Base-by-base conservation (phyloP, 1,140 invertebrate species). In the Drosophila nigrodunni region DNA sequence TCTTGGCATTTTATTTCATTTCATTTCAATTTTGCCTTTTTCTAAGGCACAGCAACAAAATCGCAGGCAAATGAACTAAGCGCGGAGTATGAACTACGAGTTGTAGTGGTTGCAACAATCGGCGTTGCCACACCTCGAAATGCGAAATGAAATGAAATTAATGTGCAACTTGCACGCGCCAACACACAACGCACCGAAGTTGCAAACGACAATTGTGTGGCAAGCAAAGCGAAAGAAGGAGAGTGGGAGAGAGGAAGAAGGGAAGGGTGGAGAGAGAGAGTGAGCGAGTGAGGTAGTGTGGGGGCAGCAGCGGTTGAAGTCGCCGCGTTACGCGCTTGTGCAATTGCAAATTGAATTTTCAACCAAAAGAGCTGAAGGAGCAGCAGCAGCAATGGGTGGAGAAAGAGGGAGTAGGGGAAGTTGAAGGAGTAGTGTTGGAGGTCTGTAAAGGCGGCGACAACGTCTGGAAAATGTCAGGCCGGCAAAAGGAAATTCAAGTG, bases 331-430 rank as follows among this genome's bases (percentile, higher is more conserved):
- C 85, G 86, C 85, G 80, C 66, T 89, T 89, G 81, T 89, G 85
- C 87, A 79, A 89, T 81, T 90, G 80, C 78, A 89, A 89, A 89
- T 89, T 89, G 86, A 89, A 89, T 89, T 89, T 89, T 75, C 78
- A 83, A 70, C 77, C 39, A 52, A 71, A 62, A 70, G 70, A 43
- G 72, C 25, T 35, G 37, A 79, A 59, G 62, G 59, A 61, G 54
- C 55, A 52, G 4, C 34, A 25, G 35, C 30, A 37, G 8, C 30
- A 39, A 39, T n/a, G 11, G 1, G 2, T 4, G 11, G 6, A 10
- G 11, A 13, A 10, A 46, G 11, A 7, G 35, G n/a, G 5, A 3
- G 57, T 43, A 50, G 55, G 54, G 15, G 25, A 41, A 13, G 35
- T 72, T 15, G 10, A 66, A 64, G 46, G 44, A 21, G 52, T 9